These are phyloP conservation scores for Iphiclides podalirius DNA, from an alignment of 2,888 invertebrate species.

Conservation along the genomic window DNA sequence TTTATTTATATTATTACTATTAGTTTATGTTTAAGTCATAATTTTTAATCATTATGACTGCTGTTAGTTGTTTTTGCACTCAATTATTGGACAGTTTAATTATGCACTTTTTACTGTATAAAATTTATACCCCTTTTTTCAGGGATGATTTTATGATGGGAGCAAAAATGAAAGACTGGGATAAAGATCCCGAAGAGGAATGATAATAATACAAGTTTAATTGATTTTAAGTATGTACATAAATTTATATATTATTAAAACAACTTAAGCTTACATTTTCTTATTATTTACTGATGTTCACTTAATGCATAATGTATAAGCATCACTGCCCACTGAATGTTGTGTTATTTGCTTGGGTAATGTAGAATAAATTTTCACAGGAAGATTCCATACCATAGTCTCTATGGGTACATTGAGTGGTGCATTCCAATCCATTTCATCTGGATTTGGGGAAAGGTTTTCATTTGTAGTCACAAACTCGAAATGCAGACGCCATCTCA, in stretches of 20 bases:
- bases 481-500: conserved; percentile 97
- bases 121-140: too few species aligned
- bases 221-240: conserved; percentile 29
- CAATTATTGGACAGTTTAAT: too few species aligned
- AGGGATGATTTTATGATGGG: conserved; percentile 95
- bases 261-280: conserved; percentile 16
- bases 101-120: too few species aligned
- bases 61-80: too few species aligned
- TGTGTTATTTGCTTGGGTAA: conserved; percentile 90
- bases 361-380: conserved; percentile 95
- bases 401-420: conserved; percentile 94
- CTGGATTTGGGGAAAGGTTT: conserved; percentile 78
- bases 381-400: conserved; percentile 99
- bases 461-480: conserved; percentile 95
- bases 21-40: too few species aligned
- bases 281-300: conserved; percentile 27
- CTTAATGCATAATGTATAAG: conserved; percentile 61
- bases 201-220: conserved; percentile 31
- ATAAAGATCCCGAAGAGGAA: conserved; percentile 83
- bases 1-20: too few species aligned
- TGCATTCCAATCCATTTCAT: conserved; percentile 87
- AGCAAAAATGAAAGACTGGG: conserved; percentile 95
- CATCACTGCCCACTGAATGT: conserved; percentile 74
- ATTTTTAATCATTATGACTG: too few species aligned
- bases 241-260: conserved; percentile 18